Evolutionary conservation across 1,140 invertebrate species (phyloP).

Genomic region (Anastrepha obliqua): DNA sequence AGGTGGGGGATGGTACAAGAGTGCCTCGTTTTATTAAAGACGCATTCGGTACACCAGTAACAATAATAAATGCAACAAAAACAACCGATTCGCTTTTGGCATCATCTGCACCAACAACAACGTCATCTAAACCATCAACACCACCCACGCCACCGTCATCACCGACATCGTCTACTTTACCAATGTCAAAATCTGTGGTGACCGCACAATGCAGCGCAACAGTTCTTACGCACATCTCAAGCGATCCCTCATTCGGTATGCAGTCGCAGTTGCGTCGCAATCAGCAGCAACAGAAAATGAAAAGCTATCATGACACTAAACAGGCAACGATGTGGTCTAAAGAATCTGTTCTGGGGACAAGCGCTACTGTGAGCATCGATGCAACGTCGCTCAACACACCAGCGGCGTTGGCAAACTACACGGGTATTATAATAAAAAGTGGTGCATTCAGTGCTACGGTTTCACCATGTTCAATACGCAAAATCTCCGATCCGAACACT

Average conservation of each 20-base stretch:
- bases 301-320: slow-evolving; percentile 33
- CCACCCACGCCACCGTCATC: slow-evolving; percentile 18
- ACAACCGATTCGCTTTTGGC: slow-evolving; percentile 30
- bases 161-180: not conserved
- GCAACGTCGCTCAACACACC: not conserved
- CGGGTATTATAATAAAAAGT: slow-evolving; percentile 49
- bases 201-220: slow-evolving; percentile 6
- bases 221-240: slow-evolving; percentile 55
- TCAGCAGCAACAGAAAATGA: slow-evolving; percentile 43
- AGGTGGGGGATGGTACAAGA: slow-evolving; percentile 22
- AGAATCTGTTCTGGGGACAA: slow-evolving; percentile 20
- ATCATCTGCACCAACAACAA: slow-evolving; percentile 46
- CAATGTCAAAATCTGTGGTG: not conserved
- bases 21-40: not conserved
- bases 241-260: slow-evolving; percentile 62
- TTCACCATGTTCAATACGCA: slow-evolving; percentile 67
- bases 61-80: not conserved
- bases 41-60: not conserved
- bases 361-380: not conserved
- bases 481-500: slow-evolving; percentile 64
- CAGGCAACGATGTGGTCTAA: slow-evolving; percentile 27
- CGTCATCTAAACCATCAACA: slow-evolving; percentile 54
- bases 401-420: not conserved
- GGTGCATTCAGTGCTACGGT: slow-evolving; percentile 55
- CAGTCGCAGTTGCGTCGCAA: slow-evolving; percentile 66